Percentiles rank a stretch among this genome's conserved stretches.
Conservation (phyloP, 2,113 vertebrate species). For the Ameiurus melas region DNA sequence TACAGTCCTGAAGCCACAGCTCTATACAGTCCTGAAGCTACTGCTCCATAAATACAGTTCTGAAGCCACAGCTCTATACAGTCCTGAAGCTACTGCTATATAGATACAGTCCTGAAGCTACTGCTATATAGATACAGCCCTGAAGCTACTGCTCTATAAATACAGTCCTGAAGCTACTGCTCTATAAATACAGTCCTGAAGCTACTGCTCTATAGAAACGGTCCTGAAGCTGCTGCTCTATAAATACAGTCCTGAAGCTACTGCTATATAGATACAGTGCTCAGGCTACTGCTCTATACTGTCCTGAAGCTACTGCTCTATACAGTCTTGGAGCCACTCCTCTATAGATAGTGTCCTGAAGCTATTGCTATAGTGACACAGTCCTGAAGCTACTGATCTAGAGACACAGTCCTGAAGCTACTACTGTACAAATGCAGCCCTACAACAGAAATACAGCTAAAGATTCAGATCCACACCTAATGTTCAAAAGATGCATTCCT, state of each 20-base stretch:
- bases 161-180: no score
- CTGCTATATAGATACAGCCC: no score
- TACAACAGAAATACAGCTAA: background rate
- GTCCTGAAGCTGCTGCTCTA: background rate
- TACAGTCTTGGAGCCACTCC: background rate
- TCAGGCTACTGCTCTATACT: background rate
- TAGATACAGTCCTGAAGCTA: no score
- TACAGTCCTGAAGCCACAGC: no score
- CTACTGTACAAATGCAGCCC: background rate
- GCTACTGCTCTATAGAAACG: background rate
- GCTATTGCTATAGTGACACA: background rate
- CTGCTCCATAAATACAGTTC: no score
- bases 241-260: background rate
- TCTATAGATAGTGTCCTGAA: background rate
- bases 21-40: no score
- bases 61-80: no score
- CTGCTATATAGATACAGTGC: background rate
- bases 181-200: background rate
- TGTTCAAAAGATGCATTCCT: background rate
- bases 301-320: background rate
- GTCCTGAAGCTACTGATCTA: background rate
- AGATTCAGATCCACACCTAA: background rate
- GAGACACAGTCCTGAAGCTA: background rate
- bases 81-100: no score
- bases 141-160: no score